These are phyloP conservation scores for Chaetorhynchus papuensis DNA, from an alignment of 2,113 vertebrate species.

Conservation along the genomic window DNA sequence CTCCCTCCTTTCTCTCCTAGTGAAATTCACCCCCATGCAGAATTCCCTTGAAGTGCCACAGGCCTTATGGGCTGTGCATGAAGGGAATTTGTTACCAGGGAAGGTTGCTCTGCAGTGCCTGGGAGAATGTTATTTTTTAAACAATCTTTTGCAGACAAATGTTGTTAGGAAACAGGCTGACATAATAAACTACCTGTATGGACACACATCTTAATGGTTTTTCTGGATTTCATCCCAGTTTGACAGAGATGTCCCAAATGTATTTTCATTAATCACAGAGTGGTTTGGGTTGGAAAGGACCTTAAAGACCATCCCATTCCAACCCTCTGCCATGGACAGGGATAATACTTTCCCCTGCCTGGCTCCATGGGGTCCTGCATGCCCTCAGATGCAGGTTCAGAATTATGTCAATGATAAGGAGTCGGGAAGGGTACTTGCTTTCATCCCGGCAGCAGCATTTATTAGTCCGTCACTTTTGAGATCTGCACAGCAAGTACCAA, in stretches of 20 bases:
- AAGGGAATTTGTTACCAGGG: neutral
- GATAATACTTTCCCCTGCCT: too few relatives aligned
- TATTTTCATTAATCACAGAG: neutral
- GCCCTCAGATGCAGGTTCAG: too few relatives aligned
- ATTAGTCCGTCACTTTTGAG: too few relatives aligned
- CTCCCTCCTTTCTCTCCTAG: neutral
- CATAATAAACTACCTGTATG: neutral
- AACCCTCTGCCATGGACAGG: neutral
- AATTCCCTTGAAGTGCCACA: fast-evolving
- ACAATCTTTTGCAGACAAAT: neutral
- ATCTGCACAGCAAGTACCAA: too few relatives aligned
- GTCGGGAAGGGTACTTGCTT: too few relatives aligned
- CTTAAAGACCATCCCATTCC: neutral
- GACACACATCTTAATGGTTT: neutral
- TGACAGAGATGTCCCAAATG: neutral
- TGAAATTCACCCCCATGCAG: neutral
- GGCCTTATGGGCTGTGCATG: fast-evolving
- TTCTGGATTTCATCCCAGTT: neutral
- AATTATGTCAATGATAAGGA: too few relatives aligned
- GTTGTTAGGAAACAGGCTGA: neutral
- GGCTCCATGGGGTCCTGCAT: too few relatives aligned
- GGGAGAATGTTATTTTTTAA: neutral
- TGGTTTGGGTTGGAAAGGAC: neutral
- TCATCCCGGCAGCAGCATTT: too few relatives aligned
- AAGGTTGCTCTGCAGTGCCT: neutral